Base-by-base conservation (phyloP, 1,140 invertebrate species). In the Pollicipes pollicipes region DNA sequence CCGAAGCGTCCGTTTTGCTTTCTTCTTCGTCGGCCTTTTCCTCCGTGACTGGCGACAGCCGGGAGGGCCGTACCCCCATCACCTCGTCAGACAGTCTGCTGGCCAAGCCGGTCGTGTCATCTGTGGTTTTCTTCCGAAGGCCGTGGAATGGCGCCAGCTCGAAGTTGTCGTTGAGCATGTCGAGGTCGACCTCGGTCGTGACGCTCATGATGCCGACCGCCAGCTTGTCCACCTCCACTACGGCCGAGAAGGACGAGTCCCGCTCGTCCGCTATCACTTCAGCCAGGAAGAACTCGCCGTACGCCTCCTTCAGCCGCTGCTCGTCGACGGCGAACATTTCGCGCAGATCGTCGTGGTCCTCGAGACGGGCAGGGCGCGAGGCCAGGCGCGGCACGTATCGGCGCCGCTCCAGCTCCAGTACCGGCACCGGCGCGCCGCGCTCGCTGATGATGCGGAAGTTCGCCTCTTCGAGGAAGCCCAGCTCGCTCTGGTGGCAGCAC, bases 211-310 rank as follows among this genome's bases (percentile, higher is more conserved):
- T 10, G 2, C 45, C 45, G 13, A 58, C 45, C 2, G 45, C 45
- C 6, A 58, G 21, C 45, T 58, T 58, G 6, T 58, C 45, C 2
- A 58, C 45, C 24, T 58, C 45, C 2, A 58, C 45, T 2, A 58
- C 45, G 10, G 45, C 45, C 24, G 45, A 58, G 45, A 21, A 58
- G 45, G 45, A 58, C 21, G 45, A 58, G 13, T 58, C 45, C 13
- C 45, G 45, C 45, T 58, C 45, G 45, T 58, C 45, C 13, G 63
- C 37, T 4, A 69, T 58, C 69, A 32, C 63, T 27, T 32, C 69
- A 30, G 32, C 69, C 10, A 30, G 45, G 21, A 58, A 58, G 21
- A 21, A 58, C 45, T 58, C 45, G 8, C 45, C 45, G 21, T 21
- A 58, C 45, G 8, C 21, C 17, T 58, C 45, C 17, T 21, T 6